Conservation (phyloP, 2,888 invertebrate genomes). For the Epinotia bilunana region DNA sequence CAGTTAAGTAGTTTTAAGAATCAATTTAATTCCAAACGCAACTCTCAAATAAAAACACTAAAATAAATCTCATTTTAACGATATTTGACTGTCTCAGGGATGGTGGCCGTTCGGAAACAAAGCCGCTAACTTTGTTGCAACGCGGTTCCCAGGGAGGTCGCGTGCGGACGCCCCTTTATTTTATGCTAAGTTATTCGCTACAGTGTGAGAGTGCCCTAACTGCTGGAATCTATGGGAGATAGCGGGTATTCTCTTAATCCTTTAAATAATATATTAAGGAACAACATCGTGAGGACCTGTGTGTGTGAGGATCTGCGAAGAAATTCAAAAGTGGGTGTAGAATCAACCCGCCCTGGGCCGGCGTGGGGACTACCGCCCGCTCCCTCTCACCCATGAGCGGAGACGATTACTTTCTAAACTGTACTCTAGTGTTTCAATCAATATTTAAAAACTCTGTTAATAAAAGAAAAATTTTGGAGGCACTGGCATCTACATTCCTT, state of each 20-base stretch:
- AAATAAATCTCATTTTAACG: constrained; percentile 4
- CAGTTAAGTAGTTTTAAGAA: neutral
- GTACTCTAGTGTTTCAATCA: too few species aligned
- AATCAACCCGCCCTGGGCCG: too few species aligned
- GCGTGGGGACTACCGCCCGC: too few species aligned
- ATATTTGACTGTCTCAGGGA: constrained; percentile 16
- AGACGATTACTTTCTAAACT: too few species aligned
- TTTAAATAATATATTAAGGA: too few species aligned
- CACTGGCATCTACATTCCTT: too few species aligned
- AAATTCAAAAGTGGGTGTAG: too few species aligned
- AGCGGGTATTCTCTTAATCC: neutral
- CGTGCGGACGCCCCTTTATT: constrained; percentile 65
- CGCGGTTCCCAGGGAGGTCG: constrained; percentile 67
- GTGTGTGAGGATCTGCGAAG: too few species aligned
- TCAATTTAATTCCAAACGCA: neutral
- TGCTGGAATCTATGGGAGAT: constrained; percentile 46
- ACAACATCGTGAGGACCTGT: too few species aligned
- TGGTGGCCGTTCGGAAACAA: constrained; percentile 20
- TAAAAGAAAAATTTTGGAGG: too few species aligned
- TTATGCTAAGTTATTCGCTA: constrained; percentile 66
- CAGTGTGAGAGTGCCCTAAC: constrained; percentile 56
- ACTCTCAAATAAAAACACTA: neutral
- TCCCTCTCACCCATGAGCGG: too few species aligned
- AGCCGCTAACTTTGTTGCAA: constrained; percentile 56
- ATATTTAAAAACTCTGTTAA: too few species aligned